Evolutionary conservation across 2,797 vertebrate genomes (phyloP).

Genomic region (Pipistrellus kuhlii): DNA sequence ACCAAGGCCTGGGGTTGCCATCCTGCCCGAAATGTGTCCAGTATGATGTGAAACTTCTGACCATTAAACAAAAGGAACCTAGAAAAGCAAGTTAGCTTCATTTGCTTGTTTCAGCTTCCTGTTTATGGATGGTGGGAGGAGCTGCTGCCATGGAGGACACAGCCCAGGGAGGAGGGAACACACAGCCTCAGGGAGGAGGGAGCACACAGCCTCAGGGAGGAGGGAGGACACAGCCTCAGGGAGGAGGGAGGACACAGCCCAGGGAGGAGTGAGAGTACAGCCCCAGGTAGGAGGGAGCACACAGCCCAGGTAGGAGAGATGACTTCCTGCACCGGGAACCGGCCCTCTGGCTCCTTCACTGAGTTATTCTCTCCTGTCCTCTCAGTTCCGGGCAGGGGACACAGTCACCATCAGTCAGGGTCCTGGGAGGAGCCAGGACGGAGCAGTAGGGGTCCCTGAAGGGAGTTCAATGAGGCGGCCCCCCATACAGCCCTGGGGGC

Average conservation of each 20-base stretch:
- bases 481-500: rapidly evolving
- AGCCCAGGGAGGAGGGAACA: too few relatives aligned
- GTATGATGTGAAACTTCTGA: neutral
- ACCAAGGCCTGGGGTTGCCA: neutral
- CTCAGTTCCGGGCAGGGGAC: neutral
- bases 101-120: neutral
- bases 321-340: neutral
- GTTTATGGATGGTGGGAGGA: neutral
- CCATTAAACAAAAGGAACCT: conserved; percentile 56
- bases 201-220: too few relatives aligned
- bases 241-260: too few relatives aligned
- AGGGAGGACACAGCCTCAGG: too few relatives aligned
- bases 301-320: too few relatives aligned
- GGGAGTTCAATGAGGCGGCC: neutral
- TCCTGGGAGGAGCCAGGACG: neutral
- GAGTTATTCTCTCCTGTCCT: neutral
- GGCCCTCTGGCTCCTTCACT: neutral
- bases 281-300: too few relatives aligned
- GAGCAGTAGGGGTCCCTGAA: neutral
- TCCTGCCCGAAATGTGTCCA: neutral
- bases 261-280: too few relatives aligned
- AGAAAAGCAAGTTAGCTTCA: neutral
- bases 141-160: rapidly evolving
- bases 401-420: neutral
- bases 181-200: too few relatives aligned